Conservation (phyloP, 2,113 vertebrate genomes). For the Podarcis raffonei region DNA sequence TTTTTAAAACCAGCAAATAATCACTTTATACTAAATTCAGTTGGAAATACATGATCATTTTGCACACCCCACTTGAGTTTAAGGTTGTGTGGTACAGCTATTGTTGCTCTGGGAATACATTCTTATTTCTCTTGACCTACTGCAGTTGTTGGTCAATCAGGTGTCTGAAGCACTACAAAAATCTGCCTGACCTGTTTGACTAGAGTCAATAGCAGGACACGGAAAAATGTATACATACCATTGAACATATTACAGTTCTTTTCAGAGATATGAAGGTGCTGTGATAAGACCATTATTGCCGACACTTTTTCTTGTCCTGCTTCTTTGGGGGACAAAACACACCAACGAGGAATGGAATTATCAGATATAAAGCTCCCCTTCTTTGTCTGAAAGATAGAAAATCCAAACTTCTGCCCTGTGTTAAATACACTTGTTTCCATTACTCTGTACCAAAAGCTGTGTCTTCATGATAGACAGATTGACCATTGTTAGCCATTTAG, state of each 20-base stretch:
- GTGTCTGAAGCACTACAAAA: not conserved
- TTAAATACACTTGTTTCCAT: not conserved
- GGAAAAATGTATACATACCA: not conserved
- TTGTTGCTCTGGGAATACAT: not conserved
- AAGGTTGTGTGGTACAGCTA: not conserved
- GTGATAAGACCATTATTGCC: not conserved
- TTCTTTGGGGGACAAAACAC: not conserved
- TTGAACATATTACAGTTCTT: not conserved
- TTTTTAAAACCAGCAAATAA: not conserved
- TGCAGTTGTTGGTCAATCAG: not conserved
- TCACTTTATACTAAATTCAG: not conserved
- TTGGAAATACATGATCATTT: not conserved
- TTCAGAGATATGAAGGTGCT: not conserved
- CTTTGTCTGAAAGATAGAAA: not conserved
- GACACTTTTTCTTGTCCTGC: not conserved
- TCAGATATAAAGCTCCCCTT: not conserved
- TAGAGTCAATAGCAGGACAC: not conserved
- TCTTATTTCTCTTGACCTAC: not conserved
- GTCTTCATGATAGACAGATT: not conserved
- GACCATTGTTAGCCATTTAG: not conserved
- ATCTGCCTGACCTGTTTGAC: slow-evolving; percentile 14
- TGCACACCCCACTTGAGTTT: no score
- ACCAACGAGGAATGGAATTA: not conserved
- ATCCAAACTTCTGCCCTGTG: not conserved
- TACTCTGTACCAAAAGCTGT: not conserved